Evolutionary conservation across 1,140 invertebrate species (phyloP).

Genomic region (Trachymyrmex cornetzi): DNA sequence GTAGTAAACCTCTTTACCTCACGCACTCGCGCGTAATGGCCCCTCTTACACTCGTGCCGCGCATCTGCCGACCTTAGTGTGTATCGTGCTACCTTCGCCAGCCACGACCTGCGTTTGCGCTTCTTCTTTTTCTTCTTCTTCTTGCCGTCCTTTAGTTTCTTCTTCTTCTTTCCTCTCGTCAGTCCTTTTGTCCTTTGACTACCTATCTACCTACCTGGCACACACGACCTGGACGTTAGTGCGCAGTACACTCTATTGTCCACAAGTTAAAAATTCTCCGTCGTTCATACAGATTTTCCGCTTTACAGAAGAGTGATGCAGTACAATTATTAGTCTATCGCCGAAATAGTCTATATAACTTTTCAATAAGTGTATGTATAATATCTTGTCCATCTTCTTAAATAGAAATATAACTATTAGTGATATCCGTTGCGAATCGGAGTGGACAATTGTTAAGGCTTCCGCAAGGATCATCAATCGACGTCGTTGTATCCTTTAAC

Average conservation of each 20-base stretch:
- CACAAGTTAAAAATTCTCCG: not conserved
- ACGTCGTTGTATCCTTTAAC: slow-evolving; percentile 20
- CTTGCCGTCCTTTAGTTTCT: slow-evolving; percentile 23
- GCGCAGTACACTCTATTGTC: slow-evolving; percentile 33
- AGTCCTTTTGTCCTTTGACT: not conserved
- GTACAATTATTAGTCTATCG: not conserved
- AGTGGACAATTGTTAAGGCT: not conserved
- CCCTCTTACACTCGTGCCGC: slow-evolving; percentile 74
- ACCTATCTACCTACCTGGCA: slow-evolving; percentile 12
- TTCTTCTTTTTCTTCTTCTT: slow-evolving; percentile 48
- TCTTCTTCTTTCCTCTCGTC: slow-evolving; percentile 31
- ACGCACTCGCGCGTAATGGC: slow-evolving; percentile 74
- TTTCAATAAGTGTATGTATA: not conserved
- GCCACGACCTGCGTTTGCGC: slow-evolving; percentile 52
- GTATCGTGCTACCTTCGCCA: slow-evolving; percentile 63
- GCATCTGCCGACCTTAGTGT: slow-evolving; percentile 72
- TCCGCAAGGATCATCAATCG: not conserved
- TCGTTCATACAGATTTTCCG: not conserved
- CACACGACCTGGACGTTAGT: not conserved
- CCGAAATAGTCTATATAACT: not conserved
- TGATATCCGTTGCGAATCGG: not conserved
- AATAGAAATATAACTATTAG: not conserved
- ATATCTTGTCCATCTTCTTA: not conserved
- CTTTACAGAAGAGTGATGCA: not conserved
- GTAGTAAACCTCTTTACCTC: slow-evolving; percentile 81